Evolutionary conservation across 2,113 vertebrate species (phyloP).

Genomic region (Pantherophis guttatus): DNA sequence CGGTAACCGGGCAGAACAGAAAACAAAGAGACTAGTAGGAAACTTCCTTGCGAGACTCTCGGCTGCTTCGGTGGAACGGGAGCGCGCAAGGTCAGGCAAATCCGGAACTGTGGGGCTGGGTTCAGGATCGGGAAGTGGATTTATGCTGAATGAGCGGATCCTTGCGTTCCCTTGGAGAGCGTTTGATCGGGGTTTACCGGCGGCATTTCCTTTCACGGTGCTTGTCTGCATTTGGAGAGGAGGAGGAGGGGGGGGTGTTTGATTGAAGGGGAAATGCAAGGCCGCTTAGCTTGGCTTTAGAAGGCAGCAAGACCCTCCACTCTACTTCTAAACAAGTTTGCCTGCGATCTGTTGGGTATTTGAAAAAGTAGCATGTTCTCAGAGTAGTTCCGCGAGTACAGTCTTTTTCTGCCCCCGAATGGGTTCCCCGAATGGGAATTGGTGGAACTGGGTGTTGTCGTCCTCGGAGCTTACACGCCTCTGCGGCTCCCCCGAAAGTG

Average conservation of each 20-base stretch:
- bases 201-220: background rate
- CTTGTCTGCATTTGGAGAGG: background rate
- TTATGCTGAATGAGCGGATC: background rate
- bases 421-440: background rate
- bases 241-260: fast-evolving
- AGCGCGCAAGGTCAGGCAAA: slow-evolving; percentile 73
- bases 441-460: background rate
- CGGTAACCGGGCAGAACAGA: slow-evolving; percentile 50
- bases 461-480: background rate
- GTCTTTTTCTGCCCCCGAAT: slow-evolving; percentile 18
- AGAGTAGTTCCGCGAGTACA: too few relatives aligned
- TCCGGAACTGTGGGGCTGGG: slow-evolving; percentile 36
- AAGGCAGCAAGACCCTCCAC: background rate
- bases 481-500: slow-evolving; percentile 2
- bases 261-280: background rate
- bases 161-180: background rate
- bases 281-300: background rate
- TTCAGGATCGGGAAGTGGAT: slow-evolving; percentile 27
- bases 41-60: slow-evolving; percentile 66
- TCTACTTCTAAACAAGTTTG: slow-evolving; percentile 32
- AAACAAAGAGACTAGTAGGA: slow-evolving; percentile 72
- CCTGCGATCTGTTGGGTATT: slow-evolving; percentile 12
- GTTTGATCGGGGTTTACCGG: background rate
- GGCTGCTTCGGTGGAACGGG: slow-evolving; percentile 56
- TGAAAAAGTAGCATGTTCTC: background rate